Base-by-base conservation (phyloP, 2,113 vertebrate genomes). In the Salvelinus namaycush region DNA sequence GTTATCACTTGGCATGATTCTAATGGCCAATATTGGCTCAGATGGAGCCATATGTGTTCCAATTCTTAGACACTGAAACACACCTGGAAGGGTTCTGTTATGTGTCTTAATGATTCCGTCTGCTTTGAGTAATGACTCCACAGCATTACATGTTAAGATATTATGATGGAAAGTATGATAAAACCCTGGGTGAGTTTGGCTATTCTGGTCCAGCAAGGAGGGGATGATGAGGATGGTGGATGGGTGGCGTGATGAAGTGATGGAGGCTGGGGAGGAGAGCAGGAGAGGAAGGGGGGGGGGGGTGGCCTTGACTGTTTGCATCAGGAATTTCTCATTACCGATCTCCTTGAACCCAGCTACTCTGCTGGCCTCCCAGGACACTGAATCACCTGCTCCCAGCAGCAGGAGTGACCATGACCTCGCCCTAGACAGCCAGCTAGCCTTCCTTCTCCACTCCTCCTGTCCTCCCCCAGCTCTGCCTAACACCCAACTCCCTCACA, bases 261-360 rank as follows among this genome's bases (percentile, higher is more conserved):
- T 89, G 84, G 81, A 62, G 81, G 75, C 83, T 73, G 84, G 65
- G 22, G 16, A 81, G 48, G 73, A 22, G 16, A 14, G 27, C 83
- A 83, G 83, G 77, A 66, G 83, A 51, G 80, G 9, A 73, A 9
- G 9, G 39, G 39, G 39, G 7, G 1, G 1, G 39, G 8, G 8
- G 81, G 73, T 60, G 91, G 86, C 84, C 92, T 95, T 93, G 88
- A 80, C 78, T 89, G 84, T 91, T 89, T 88, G 89, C 90, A 92
- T 88, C 86, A 93, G 93, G 87, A 91, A 94, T 96, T 95, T 94
- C 89, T 96, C 91, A 95, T 95, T 92, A 91, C 81, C 70, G 81
- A 85, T 93, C 92, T 92, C 94, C 94, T 95, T 96, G 96, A 97
- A 95, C 92, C 88, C 88, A 86, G 81, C 86, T 77, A 82, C 81